These are phyloP conservation scores for Apotomis capreana DNA, from an alignment of 2,888 invertebrate genomes.

Conservation along the genomic window DNA sequence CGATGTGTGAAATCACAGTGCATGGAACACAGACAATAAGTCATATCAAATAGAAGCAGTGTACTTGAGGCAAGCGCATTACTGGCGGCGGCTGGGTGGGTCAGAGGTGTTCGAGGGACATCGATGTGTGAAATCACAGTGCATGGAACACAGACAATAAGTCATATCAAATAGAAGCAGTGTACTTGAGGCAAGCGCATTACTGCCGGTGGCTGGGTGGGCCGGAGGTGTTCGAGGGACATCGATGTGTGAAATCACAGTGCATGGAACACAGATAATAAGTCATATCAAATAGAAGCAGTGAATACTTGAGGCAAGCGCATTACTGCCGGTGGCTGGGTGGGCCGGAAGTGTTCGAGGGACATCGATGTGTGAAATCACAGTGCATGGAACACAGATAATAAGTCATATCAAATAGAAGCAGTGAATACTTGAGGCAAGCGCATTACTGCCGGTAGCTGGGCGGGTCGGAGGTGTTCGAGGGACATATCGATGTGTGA, in stretches of 20 bases:
- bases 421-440: too few species aligned
- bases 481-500: conserved; percentile 27
- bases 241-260: conserved; percentile 27
- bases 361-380: conserved; percentile 23
- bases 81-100: conserved; percentile 17
- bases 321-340: conserved; percentile 23
- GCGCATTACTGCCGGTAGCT: too few species aligned
- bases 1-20: conserved; percentile 23
- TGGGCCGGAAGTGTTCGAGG: conserved; percentile 26
- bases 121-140: conserved; percentile 24
- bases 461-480: conserved; percentile 21
- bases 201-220: conserved; percentile 19
- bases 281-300: conserved; percentile 9
- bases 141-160: not conserved
- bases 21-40: not conserved
- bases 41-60: conserved; percentile 8
- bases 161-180: conserved; percentile 8
- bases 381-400: conserved; percentile 1
- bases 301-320: conserved; percentile 14
- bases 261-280: not conserved
- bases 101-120: conserved; percentile 30
- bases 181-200: conserved; percentile 18
- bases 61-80: conserved; percentile 22
- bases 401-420: not conserved
- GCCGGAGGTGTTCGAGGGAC: conserved; percentile 28